Conservation (phyloP, 92 coral and sea anemone species). For the Palythoa grandis region DNA sequence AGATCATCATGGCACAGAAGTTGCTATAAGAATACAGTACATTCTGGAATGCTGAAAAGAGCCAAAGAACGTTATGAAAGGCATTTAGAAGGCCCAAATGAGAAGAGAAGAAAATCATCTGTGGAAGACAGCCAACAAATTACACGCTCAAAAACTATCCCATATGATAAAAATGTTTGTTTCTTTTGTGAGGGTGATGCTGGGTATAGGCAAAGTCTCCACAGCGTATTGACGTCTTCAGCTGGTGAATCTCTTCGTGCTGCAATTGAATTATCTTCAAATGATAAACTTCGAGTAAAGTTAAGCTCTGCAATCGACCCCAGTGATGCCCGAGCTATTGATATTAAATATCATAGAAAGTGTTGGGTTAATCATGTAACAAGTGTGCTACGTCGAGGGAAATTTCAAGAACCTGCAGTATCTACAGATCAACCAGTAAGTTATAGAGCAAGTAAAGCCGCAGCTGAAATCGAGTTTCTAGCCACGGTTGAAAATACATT, state of each 20-base stretch:
- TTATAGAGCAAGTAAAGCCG: not conserved
- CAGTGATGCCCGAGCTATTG: not conserved
- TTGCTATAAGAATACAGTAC: not conserved
- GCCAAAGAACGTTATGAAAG: not conserved
- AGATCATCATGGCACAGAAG: slow-evolving; percentile 69
- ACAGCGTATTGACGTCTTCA: not conserved
- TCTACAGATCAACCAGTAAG: not conserved
- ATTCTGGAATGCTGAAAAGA: not conserved
- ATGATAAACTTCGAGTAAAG: not conserved
- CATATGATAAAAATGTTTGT: not conserved
- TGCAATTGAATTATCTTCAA: not conserved
- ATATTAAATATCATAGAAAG: not conserved
- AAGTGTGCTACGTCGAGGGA: not conserved
- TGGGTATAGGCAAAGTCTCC: not conserved
- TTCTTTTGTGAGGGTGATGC: not conserved
- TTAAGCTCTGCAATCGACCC: not conserved
- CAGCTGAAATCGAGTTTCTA: not conserved
- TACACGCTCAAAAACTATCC: not conserved
- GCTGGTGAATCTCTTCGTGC: not conserved
- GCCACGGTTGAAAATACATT: not conserved
- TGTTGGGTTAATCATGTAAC: slow-evolving; percentile 21
- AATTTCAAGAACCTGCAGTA: not conserved
- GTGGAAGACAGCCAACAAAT: not conserved
- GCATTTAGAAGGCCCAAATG: not conserved
- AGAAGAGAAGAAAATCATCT: not conserved